phyloP scores from a whole-genome alignment of 2,888 invertebrate genomes.

The Calameuta filiformis region DNA sequence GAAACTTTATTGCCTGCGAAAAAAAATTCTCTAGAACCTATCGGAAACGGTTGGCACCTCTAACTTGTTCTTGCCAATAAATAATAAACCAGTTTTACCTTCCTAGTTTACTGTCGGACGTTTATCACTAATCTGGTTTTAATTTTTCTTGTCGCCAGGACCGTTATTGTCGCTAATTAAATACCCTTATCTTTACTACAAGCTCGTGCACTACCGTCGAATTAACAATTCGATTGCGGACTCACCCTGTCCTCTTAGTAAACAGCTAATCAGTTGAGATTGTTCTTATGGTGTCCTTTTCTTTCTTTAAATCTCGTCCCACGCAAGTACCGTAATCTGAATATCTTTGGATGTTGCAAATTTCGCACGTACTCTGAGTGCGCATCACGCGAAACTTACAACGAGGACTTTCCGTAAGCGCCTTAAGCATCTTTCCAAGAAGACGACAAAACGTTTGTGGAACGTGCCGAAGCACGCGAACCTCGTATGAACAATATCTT shows the following conservation, averaged over 20 bases:
- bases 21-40: neutral
- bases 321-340: neutral
- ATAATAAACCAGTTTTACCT: constrained; percentile 1
- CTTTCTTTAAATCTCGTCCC: neutral
- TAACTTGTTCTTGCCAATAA: neutral
- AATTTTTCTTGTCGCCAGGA: neutral
- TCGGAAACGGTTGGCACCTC: neutral
- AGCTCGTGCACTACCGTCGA: neutral
- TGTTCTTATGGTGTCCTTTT: neutral
- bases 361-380: neutral
- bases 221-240: neutral
- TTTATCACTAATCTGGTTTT: constrained; percentile 4
- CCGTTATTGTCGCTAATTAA: neutral
- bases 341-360: neutral
- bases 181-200: neutral
- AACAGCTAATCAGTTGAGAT: neutral
- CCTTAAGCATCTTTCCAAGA: neutral
- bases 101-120: neutral
- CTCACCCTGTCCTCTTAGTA: neutral
- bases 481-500: constrained; percentile 26
- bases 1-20: neutral
- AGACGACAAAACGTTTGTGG: constrained; percentile 9
- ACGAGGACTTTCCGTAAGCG: neutral
- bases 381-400: neutral
- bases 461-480: constrained; percentile 26